Conservation (phyloP, 2,113 vertebrate species). For the Cathartes aura region DNA sequence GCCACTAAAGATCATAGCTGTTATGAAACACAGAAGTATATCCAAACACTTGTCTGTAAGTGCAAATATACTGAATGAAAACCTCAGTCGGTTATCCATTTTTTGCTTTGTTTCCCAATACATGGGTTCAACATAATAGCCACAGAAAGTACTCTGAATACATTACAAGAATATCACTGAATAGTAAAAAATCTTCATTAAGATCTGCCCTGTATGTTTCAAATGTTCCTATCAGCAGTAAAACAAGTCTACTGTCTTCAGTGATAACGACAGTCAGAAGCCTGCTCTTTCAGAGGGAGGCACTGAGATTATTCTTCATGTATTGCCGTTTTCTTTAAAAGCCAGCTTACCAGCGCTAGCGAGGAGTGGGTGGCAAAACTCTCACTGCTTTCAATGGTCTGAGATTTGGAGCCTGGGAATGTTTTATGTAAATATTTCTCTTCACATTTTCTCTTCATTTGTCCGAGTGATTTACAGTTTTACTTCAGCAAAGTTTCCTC, state of each 20-base stretch:
- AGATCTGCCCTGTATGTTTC: not conserved
- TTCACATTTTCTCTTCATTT: slow-evolving; percentile 55
- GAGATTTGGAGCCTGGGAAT: slow-evolving; percentile 24
- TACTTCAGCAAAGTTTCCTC: slow-evolving; percentile 13
- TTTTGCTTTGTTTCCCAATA: not conserved
- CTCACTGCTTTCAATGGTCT: slow-evolving; percentile 35
- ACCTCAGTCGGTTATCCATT: not conserved
- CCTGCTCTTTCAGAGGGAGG: slow-evolving; percentile 49
- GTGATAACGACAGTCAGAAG: slow-evolving; percentile 39
- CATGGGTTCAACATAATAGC: not conserved
- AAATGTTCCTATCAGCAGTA: slow-evolving; percentile 11
- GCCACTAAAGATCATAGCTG: slow-evolving; percentile 20
- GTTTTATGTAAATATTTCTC: slow-evolving; percentile 54
- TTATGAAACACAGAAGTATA: slow-evolving; percentile 52
- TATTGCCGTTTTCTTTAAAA: slow-evolving; percentile 47
- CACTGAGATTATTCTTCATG: slow-evolving; percentile 23
- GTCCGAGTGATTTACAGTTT: slow-evolving; percentile 48
- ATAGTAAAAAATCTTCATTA: slow-evolving; percentile 34
- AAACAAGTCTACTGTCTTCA: slow-evolving; percentile 44
- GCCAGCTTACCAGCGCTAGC: not conserved
- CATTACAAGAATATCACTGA: not conserved
- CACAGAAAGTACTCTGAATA: not conserved
- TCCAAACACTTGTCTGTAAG: slow-evolving; percentile 1
- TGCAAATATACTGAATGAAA: slow-evolving; percentile 30
- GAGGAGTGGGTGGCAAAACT: slow-evolving; percentile 36